phyloP scores from a whole-genome alignment of 2,888 invertebrate species.

The Capitulum mitella region DNA sequence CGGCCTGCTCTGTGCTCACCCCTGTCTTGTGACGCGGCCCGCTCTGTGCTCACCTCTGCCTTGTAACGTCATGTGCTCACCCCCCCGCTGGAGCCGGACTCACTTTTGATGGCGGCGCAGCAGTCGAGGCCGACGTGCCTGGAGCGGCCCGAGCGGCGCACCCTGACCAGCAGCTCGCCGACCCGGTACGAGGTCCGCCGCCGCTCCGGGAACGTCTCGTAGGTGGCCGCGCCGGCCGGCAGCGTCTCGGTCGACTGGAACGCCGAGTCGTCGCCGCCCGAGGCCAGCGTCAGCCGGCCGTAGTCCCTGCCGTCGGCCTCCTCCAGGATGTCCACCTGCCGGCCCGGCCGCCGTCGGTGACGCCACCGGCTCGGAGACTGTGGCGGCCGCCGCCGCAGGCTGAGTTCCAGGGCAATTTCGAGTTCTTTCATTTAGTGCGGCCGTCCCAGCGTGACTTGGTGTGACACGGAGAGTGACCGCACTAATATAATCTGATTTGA shows the following conservation, averaged over 20 bases:
- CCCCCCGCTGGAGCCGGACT: neutral
- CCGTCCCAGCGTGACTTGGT: too few relatives aligned
- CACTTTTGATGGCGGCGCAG: neutral
- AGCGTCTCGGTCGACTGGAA: slow-evolving; percentile 12
- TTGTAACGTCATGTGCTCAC: too few relatives aligned
- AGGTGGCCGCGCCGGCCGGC: slow-evolving; percentile 20
- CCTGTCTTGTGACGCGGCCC: too few relatives aligned
- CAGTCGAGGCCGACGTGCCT: neutral
- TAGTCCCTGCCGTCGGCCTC: neutral
- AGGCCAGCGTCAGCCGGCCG: neutral
- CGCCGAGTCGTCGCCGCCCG: slow-evolving; percentile 17
- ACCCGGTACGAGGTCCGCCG: neutral
- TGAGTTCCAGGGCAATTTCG: too few relatives aligned
- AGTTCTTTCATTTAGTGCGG: too few relatives aligned
- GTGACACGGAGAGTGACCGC: too few relatives aligned
- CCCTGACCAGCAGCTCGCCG: neutral
- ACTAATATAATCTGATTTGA: too few relatives aligned
- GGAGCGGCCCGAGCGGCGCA: neutral
- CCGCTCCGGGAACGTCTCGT: slow-evolving; percentile 26
- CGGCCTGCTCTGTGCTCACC: too few relatives aligned
- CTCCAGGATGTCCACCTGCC: neutral
- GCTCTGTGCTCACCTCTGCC: too few relatives aligned
- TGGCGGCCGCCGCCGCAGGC: too few relatives aligned
- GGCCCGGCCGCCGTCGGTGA: neutral
- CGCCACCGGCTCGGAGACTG: too few relatives aligned